Evolutionary conservation across 2,113 vertebrate genomes (phyloP).

Genomic region (Numida meleagris): DNA sequence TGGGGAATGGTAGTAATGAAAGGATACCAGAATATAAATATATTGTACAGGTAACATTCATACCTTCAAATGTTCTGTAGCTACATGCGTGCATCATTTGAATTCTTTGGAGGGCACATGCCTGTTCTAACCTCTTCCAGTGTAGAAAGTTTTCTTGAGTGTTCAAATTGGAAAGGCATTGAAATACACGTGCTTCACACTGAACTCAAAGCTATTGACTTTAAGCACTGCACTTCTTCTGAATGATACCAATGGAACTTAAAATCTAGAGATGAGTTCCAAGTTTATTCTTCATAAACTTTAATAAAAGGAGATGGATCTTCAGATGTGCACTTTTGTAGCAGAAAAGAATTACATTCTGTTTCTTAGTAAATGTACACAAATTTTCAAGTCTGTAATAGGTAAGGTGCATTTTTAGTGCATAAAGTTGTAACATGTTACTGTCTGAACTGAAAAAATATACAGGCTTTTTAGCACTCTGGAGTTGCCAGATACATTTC

Average conservation of each 20-base stretch:
- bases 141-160: not conserved
- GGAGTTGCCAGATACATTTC: not conserved
- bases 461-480: not conserved
- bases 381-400: not conserved
- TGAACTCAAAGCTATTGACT: not conserved
- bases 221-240: not conserved
- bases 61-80: not conserved
- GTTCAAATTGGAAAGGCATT: not conserved
- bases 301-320: not conserved
- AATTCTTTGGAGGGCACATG: not conserved
- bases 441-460: not conserved
- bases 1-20: not conserved
- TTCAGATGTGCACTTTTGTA: not conserved
- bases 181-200: not conserved
- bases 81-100: not conserved
- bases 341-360: not conserved
- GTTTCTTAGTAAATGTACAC: not conserved
- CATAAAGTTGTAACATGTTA: not conserved
- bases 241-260: not conserved
- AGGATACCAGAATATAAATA: not conserved
- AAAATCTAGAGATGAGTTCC: not conserved
- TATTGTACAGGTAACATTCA: not conserved
- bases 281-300: not conserved
- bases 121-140: not conserved
- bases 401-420: not conserved